These are phyloP conservation scores for Seriola rivoliana DNA, from an alignment of 2,113 vertebrate species.

Conservation along the genomic window DNA sequence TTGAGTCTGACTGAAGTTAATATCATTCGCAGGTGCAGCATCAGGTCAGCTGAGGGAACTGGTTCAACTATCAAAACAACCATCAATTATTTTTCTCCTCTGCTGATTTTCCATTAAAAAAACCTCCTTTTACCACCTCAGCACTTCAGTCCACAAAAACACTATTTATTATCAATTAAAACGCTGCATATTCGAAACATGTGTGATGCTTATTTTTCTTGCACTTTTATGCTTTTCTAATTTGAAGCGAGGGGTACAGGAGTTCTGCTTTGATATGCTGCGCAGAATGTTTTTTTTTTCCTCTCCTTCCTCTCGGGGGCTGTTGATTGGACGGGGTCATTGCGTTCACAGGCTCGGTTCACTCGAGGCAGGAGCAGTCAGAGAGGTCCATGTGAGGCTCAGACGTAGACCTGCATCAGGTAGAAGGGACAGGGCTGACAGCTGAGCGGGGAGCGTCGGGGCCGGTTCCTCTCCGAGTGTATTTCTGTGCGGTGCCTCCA, in stretches of 20 bases:
- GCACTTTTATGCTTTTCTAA: conserved; percentile 63
- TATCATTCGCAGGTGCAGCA: conserved; percentile 17
- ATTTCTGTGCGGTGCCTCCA: conserved; percentile 41
- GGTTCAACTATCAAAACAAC: conserved; percentile 49
- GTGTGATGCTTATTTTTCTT: conserved; percentile 67
- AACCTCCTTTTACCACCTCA: conserved; percentile 61
- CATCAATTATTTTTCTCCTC: conserved; percentile 54
- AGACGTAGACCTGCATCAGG: conserved; percentile 40
- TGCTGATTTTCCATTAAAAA: conserved; percentile 57
- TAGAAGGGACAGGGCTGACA: conserved; percentile 25
- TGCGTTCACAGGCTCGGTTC: conserved; percentile 76
- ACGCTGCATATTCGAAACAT: conserved; percentile 71
- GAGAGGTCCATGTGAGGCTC: conserved; percentile 47
- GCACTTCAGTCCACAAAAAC: conserved; percentile 67
- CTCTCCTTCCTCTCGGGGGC: conserved; percentile 45
- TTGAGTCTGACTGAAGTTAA: conserved; percentile 22
- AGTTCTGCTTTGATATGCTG: conserved; percentile 69
- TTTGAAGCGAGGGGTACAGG: conserved; percentile 43
- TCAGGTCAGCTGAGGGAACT: conserved; percentile 55
- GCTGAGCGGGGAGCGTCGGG: not conserved
- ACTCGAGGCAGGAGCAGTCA: conserved; percentile 58
- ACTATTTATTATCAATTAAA: conserved; percentile 76
- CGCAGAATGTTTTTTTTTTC: conserved; percentile 44
- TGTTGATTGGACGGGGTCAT: conserved; percentile 67
- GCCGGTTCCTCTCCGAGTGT: not conserved